phyloP scores from a whole-genome alignment of 1,140 invertebrate genomes.

The Subanguina moxae region DNA sequence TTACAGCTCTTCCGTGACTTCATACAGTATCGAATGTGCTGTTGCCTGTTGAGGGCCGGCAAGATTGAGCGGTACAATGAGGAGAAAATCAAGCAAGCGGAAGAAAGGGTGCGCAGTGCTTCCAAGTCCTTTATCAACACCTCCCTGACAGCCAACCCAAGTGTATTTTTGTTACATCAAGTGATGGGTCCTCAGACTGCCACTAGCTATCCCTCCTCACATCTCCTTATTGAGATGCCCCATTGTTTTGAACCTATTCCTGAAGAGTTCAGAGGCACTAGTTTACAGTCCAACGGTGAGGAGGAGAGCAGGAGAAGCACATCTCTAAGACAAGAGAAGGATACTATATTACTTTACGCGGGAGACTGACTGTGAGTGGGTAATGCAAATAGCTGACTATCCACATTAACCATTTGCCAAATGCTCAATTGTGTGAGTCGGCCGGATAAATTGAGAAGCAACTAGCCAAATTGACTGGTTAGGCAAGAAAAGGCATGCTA shows the following conservation, averaged over 20 bases:
- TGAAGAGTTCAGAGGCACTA: not conserved
- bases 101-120: conserved; percentile 31
- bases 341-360: too few relatives aligned
- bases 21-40: conserved; percentile 33
- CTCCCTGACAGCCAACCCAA: conserved; percentile 13
- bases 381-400: too few relatives aligned
- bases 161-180: conserved; percentile 14
- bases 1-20: conserved; percentile 46
- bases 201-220: too few relatives aligned
- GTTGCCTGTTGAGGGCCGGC: conserved; percentile 22
- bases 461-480: too few relatives aligned
- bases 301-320: not conserved
- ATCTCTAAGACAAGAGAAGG: too few relatives aligned
- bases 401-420: too few relatives aligned
- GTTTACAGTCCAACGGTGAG: not conserved
- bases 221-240: too few relatives aligned
- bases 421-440: too few relatives aligned
- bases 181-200: not conserved
- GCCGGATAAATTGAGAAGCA: too few relatives aligned
- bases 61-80: conserved; percentile 14
- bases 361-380: too few relatives aligned
- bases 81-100: conserved; percentile 35
- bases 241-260: too few relatives aligned
- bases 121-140: conserved; percentile 30
- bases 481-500: too few relatives aligned